Evolutionary conservation across 2,113 vertebrate genomes (phyloP).

Genomic region (Hirundichthys speculiger): DNA sequence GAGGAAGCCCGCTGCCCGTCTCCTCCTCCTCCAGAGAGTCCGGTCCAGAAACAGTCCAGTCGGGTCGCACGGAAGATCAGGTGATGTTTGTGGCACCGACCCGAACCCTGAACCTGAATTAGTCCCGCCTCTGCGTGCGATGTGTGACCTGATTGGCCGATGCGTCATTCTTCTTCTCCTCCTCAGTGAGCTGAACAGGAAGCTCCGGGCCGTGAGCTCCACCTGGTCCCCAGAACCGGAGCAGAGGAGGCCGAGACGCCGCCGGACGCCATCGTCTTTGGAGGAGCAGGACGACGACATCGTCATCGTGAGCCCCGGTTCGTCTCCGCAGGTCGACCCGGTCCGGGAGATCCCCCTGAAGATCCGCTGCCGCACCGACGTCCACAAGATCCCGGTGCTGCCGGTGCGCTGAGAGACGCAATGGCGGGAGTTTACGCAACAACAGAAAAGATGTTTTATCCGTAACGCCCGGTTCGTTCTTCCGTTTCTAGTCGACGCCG

Average conservation of each 20-base stretch:
- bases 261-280: background rate
- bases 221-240: conserved; percentile 50
- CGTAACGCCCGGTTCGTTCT: no score
- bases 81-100: no score
- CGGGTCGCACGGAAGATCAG: conserved; percentile 52
- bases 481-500: conserved; percentile 66
- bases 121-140: no score
- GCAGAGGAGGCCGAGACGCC: background rate
- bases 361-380: conserved; percentile 73
- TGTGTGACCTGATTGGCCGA: background rate
- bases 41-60: conserved; percentile 45
- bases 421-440: no score
- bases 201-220: conserved; percentile 62
- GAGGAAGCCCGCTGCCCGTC: conserved; percentile 48
- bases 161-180: background rate
- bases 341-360: conserved; percentile 75
- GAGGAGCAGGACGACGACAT: conserved; percentile 45
- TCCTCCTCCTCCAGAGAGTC: conserved; percentile 66
- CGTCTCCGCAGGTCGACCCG: no score
- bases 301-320: conserved; percentile 32
- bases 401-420: no score
- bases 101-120: no score
- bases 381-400: conserved; percentile 75
- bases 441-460: no score
- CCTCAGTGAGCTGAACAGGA: conserved; percentile 72